phyloP scores from a whole-genome alignment of 35 echinoderm and acorn worm genomes.

The Hemicentrotus pulcherrimus region DNA sequence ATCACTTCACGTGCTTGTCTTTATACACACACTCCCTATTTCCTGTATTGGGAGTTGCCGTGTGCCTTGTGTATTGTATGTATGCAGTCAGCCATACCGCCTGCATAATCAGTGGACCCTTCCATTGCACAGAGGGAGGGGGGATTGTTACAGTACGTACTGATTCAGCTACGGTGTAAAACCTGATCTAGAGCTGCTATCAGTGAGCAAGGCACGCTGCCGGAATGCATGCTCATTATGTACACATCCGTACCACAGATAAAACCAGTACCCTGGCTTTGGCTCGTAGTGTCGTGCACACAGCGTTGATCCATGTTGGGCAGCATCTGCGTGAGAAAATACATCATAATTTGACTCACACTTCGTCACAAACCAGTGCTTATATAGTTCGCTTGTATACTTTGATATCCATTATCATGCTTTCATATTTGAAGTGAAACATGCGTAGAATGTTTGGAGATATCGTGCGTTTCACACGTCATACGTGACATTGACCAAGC shows the following conservation, averaged over 20 bases:
- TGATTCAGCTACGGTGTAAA: background rate
- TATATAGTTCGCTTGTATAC: background rate
- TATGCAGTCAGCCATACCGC: conserved; percentile 33
- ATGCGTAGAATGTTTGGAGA: background rate
- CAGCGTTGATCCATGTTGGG: background rate
- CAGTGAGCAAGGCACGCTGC: conserved; percentile 9
- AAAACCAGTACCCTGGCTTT: background rate
- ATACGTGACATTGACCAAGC: background rate
- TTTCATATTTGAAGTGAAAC: background rate
- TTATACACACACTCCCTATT: background rate
- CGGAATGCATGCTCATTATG: conserved; percentile 41
- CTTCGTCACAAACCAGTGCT: background rate
- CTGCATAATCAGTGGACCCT: conserved; percentile 44
- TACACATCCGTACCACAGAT: background rate
- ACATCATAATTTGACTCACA: background rate
- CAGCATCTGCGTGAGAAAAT: background rate
- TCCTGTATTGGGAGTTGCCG: background rate
- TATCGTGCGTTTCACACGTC: background rate
- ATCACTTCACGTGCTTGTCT: conserved; percentile 16
- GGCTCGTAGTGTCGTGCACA: background rate
- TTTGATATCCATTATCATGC: background rate
- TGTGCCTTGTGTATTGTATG: conserved; percentile 7
- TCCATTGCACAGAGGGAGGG: background rate
- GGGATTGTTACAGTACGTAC: background rate
- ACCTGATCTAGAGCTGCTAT: background rate